Base-by-base conservation (phyloP, 2,113 vertebrate species). In the Atrichornis clamosus region DNA sequence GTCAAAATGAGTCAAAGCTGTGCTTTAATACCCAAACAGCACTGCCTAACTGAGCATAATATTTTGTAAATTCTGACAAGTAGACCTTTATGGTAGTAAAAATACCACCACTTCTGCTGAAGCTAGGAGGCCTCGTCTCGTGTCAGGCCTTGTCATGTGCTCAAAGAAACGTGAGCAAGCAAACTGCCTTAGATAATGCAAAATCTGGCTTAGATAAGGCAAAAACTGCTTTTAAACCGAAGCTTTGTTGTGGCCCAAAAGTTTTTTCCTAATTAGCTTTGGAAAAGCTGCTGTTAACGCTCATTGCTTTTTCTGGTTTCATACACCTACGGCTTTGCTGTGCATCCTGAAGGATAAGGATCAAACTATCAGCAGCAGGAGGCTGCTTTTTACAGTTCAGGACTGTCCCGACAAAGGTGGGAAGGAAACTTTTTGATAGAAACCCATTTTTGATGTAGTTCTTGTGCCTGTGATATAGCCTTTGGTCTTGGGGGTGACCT, bases 261-360 rank as follows among this genome's bases (percentile, higher is more conserved):
- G 49, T 50, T 70, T 91, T 91, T 83, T 80, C 72, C 55, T 62
- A 76, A 46, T 80, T 75, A 87, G 10, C 35, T 81, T 46, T 87
- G 58, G 33, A 87, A 93, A 94, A 90, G 21, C n/a, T 79, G 24
- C 52, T 41, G 7, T 67, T 81, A 67, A 44, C 52, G 64, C 92
- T 13, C 30, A 26, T 56, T 68, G 27, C 23, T 58, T 96, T 89
- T 78, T 72, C 73, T 78, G 69, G 35, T 87, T 88, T 83, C 72
- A 13, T 27, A 39, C 55, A 49, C 60, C 53, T 75, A 49, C 0
- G 0, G 41, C 74, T 87, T 93, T 90, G 47, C 68, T 53, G 46
- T 32, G 64, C 64, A 56, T 75, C 47, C 73, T 75, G 41, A 75
- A 52, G 77, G 44, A 64, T 70, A 87, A 87, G 52, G 84, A 92